These are phyloP conservation scores for Coracias cyanogaster DNA, from an alignment of 2,797 vertebrate genomes.

Conservation along the genomic window DNA sequence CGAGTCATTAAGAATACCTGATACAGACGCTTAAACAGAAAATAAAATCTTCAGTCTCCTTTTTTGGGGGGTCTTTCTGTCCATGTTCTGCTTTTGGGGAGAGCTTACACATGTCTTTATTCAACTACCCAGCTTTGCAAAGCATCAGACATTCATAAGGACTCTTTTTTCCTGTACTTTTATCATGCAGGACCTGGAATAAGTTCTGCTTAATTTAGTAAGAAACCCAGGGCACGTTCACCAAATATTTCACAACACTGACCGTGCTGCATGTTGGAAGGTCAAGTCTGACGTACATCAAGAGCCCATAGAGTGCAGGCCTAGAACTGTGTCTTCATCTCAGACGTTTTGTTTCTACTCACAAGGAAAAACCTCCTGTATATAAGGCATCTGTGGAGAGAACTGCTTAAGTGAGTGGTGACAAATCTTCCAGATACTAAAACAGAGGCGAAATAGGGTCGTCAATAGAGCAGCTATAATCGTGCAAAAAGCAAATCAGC, in stretches of 20 bases:
- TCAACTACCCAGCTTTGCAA: neutral
- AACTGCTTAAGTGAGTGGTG: neutral
- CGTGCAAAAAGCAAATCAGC: neutral
- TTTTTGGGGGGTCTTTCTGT: neutral
- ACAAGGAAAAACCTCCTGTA: neutral
- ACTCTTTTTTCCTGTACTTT: neutral
- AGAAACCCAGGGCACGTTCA: neutral
- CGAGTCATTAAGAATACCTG: neutral
- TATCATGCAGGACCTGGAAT: neutral
- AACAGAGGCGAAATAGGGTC: neutral
- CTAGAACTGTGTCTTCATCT: neutral
- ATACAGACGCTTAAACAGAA: neutral
- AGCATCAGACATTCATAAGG: neutral
- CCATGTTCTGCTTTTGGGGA: neutral
- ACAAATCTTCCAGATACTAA: neutral
- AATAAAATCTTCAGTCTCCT: neutral
- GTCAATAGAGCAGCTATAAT: neutral
- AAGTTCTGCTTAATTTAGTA: neutral
- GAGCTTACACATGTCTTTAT: neutral
- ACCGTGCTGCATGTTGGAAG: neutral
- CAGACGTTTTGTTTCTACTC: neutral
- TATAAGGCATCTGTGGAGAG: neutral
- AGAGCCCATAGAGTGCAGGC: neutral
- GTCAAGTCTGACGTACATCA: neutral
- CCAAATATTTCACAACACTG: neutral